These are phyloP conservation scores for Drosophila borborema DNA, from an alignment of 2,888 invertebrate species.

Conservation along the genomic window DNA sequence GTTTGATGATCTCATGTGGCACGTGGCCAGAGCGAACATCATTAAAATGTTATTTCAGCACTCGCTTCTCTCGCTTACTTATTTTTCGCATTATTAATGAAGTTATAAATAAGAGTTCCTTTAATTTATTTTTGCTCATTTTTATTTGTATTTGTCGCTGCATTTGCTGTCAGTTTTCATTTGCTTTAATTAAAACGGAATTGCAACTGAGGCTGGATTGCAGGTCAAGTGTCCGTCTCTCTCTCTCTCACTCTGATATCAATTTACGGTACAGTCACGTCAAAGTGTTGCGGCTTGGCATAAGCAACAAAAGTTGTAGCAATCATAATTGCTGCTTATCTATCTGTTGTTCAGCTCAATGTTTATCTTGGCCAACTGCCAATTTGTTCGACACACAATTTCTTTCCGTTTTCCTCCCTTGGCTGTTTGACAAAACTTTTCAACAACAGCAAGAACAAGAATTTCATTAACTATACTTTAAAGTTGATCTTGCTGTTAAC, in stretches of 20 bases:
- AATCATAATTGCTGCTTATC: conserved; percentile 39
- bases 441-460: not conserved
- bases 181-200: conserved; percentile 39
- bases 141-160: conserved; percentile 13
- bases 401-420: not conserved
- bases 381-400: conserved; percentile 18
- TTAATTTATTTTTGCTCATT: not conserved
- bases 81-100: conserved; percentile 43
- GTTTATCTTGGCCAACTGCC: conserved; percentile 43
- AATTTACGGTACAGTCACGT: conserved; percentile 38
- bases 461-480: conserved; percentile 54
- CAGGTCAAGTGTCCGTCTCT: conserved; percentile 61
- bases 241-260: conserved; percentile 37
- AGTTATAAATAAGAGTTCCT: conserved; percentile 32
- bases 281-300: conserved; percentile 14
- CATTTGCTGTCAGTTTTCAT: conserved; percentile 41
- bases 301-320: not conserved
- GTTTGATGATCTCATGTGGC: conserved; percentile 53
- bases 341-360: conserved; percentile 22
- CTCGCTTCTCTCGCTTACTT: not conserved
- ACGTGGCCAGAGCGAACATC: conserved; percentile 40
- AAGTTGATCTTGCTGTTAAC: conserved; percentile 45
- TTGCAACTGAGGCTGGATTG: conserved; percentile 27
- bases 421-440: conserved; percentile 44
- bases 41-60: conserved; percentile 15